Evolutionary conservation across 2,888 invertebrate genomes (phyloP).

Genomic region (Isotomurus palustris): DNA sequence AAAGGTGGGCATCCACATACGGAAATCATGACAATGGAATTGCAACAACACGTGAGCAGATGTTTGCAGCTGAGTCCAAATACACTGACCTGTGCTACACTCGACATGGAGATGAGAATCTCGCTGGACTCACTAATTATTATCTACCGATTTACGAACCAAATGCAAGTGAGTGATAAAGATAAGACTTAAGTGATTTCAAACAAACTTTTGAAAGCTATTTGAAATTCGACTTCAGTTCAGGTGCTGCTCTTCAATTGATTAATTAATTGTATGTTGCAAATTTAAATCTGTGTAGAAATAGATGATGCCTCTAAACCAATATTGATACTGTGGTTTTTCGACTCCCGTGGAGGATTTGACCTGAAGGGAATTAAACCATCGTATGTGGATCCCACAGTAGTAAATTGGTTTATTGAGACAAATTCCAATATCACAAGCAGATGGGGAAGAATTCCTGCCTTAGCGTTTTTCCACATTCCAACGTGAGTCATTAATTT

Average conservation of each 20-base stretch:
- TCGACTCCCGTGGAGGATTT: constrained; percentile 26
- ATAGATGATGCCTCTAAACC: background rate
- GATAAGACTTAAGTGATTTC: too few relatives aligned
- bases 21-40: constrained; percentile 31
- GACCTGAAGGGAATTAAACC: constrained; percentile 18
- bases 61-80: constrained; percentile 19
- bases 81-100: constrained; percentile 15
- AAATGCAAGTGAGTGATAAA: background rate
- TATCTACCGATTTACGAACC: constrained; percentile 16
- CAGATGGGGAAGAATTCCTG: constrained; percentile 23
- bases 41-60: constrained; percentile 12
- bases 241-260: too few relatives aligned
- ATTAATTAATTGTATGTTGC: too few relatives aligned
- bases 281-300: too few relatives aligned
- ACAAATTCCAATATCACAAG: constrained; percentile 6
- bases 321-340: constrained; percentile 25
- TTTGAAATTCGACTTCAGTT: too few relatives aligned
- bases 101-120: background rate
- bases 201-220: too few relatives aligned
- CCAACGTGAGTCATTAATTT: constrained; percentile 24
- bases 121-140: constrained; percentile 24
- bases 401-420: constrained; percentile 18
- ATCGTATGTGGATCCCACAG: constrained; percentile 13
- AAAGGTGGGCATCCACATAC: constrained; percentile 27
- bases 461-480: constrained; percentile 28